Base-by-base conservation (phyloP, 2,113 vertebrate species). In the Pelecanus crispus region DNA sequence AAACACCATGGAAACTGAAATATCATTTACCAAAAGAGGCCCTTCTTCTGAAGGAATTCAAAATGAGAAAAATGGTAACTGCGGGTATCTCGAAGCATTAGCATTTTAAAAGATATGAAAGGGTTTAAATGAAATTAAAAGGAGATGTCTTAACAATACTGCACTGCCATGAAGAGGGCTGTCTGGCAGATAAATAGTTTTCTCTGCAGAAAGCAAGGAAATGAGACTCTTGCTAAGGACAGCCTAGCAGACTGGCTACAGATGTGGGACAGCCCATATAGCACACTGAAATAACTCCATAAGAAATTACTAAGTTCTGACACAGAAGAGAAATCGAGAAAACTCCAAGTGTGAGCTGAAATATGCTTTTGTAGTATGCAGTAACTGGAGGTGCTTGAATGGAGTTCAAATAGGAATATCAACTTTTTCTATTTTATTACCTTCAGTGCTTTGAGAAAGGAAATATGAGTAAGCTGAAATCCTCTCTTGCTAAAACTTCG, bases 1-100 rank as follows among this genome's bases (percentile, higher is more conserved):
- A 87, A 96, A 90, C 94, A 80, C 96, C 97, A 92, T 95, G 77
- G 90, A 97, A 98, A 97, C 93, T 24, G 92, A 87, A 97, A 95
- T 96, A 91, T 80, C 62, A 81, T 92, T 96, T 92, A 93, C 86
- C 61, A 92, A 94, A 85, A 79, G 82, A 95, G 73, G 49, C 17
- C 52, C 5, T 12, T 84, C 44, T 89, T 75, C 72, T 91, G 88
- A 81, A 92, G 52, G 81, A 88, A 92, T 88, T 95, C 71, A 56
- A 94, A 96, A 91, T 10, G 19, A 92, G 26, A 70, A 91, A 95
- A 91, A 86, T 32, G 20, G 67, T 71, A 77, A 52, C 72, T 28
- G 52, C 1, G 10, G 34, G 45, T 93, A 62, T 40, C 83, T 96
- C 47, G 58, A 83, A 89, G 36, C n/a, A 81, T 96, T 91, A 89